These are phyloP conservation scores for Perizoma affinitatum DNA, from an alignment of 2,888 invertebrate species.

Conservation along the genomic window DNA sequence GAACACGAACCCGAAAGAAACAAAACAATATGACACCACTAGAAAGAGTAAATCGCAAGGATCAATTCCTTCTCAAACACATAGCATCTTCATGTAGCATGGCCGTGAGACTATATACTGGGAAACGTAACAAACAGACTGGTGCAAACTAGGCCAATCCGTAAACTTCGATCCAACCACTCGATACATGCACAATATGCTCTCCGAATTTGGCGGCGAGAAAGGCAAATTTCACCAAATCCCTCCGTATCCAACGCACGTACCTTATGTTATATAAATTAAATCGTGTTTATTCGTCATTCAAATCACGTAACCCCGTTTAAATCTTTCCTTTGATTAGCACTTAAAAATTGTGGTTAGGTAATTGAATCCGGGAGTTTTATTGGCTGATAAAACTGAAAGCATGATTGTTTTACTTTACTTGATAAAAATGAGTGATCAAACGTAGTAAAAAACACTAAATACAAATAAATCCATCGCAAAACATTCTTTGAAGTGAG, in stretches of 20 bases:
- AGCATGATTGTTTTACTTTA: background rate
- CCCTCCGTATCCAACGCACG: conserved; percentile 6
- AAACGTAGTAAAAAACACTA: no score
- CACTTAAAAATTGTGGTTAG: conserved; percentile 26
- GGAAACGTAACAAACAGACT: background rate
- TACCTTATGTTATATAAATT: conserved; percentile 26
- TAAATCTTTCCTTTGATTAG: conserved; percentile 31
- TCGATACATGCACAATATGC: background rate
- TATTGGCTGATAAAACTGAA: conserved; percentile 5
- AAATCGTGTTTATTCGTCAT: conserved; percentile 31
- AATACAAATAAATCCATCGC: no score
- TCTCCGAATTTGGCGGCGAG: background rate
- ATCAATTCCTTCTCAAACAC: no score
- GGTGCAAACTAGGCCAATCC: background rate
- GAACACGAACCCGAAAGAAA: no score
- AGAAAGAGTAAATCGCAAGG: no score
- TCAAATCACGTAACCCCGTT: conserved; percentile 26
- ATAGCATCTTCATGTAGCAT: no score
- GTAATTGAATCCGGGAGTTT: conserved; percentile 27
- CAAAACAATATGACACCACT: no score
- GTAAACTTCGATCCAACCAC: background rate
- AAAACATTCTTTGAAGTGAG: no score
- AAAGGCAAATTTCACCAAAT: conserved; percentile 26
- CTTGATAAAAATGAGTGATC: no score
- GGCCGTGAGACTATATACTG: no score